Evolutionary conservation across 2,888 invertebrate genomes (phyloP), one percentile per base, ranked within the genome.

Genomic region (Thera britannica): DNA sequence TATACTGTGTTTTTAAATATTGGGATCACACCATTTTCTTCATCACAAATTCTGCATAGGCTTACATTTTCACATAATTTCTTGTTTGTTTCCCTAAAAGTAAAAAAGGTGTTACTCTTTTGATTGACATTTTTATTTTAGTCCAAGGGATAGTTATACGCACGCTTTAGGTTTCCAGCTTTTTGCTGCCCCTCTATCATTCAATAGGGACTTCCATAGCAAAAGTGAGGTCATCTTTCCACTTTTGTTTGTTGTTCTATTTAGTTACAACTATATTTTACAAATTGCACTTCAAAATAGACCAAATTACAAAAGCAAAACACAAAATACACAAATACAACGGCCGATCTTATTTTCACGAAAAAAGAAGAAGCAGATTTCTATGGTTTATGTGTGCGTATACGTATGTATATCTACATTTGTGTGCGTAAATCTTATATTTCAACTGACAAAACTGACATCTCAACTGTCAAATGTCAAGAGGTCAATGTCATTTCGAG

Each of bases 141-240:
- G 9, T 9, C 44, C 44, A 46, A 46, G 7, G 44, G 44, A 9
- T 9, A 46, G 44, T 1, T 5, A 12, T 68, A 86, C 87, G 68
- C 82, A 89, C 89, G 73, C 84, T n/a, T 79, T 70, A 67, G 84
- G 85, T 70, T 83, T 87, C 71, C 79, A 83, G 70, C 85, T 86
- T 67, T 69, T 72, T 54, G 89, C 82, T 68, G 88, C 75, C 61
- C 86, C 85, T 70, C 86, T 90, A 65, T 89, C 88, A 71, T 88
- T 85, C 70, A 93, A 75, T 84, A 93, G 86, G 36, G 92, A 91
- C 68, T 90, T 91, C 54, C 92, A 75, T 73, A 92, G 75, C 66
- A 93, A 73, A 65, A 92, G 81, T 6, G 92, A 90, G 73, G 89
- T 84, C 92, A 92, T 92, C 9, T 2, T 49, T 35, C 4, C 36